Evolutionary conservation across 2,113 vertebrate genomes (phyloP).

Genomic region (Pogonocichla stellata): DNA sequence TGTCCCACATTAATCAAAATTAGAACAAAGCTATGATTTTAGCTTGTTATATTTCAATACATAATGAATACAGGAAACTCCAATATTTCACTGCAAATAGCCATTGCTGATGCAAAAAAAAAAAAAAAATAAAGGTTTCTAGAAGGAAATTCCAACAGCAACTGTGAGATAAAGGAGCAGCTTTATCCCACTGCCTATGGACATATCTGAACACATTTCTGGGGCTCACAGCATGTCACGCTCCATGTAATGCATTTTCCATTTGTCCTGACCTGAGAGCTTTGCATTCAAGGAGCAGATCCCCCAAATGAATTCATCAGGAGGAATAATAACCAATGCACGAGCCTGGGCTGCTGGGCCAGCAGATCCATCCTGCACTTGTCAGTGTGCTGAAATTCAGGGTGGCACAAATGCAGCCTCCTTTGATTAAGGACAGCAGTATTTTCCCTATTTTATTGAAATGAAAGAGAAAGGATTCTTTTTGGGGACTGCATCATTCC

Average conservation of each 20-base stretch:
- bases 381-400: neutral
- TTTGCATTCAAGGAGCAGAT: neutral
- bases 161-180: neutral
- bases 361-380: neutral
- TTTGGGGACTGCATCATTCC: neutral
- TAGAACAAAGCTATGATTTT: neutral
- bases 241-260: neutral
- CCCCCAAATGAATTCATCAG: neutral
- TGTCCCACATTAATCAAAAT: neutral
- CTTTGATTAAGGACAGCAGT: neutral
- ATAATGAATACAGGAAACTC: neutral
- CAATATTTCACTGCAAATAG: neutral
- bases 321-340: neutral
- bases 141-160: slow-evolving; percentile 14
- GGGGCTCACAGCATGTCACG: neutral
- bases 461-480: neutral
- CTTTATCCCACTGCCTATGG: neutral
- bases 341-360: neutral
- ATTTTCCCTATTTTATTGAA: neutral
- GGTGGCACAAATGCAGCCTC: neutral
- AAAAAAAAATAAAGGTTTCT: neutral
- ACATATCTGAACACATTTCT: neutral
- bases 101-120: neutral
- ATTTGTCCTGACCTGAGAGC: neutral
- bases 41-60: neutral